phyloP scores from a whole-genome alignment of 1,140 invertebrate species.

The Cherax destructor region DNA sequence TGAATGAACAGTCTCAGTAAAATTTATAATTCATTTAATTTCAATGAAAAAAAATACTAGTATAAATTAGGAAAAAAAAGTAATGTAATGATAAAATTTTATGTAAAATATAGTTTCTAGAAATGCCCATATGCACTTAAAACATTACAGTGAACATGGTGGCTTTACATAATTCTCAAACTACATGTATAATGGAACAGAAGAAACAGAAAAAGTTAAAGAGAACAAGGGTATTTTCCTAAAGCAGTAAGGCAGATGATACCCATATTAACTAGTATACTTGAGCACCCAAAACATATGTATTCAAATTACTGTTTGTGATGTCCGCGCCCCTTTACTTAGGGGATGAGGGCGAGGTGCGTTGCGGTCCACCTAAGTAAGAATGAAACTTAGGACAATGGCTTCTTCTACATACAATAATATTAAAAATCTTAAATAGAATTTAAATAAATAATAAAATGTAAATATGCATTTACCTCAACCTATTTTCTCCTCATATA shows the following conservation, averaged over 20 bases:
- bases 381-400: conserved; percentile 9
- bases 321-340: conserved; percentile 11
- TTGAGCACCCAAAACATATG: conserved; percentile 1
- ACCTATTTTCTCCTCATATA: no score
- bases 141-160: neutral
- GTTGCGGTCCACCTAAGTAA: conserved; percentile 29
- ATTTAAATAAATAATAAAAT: neutral
- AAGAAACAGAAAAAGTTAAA: neutral
- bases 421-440: neutral
- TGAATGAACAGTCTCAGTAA: no score
- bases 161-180: neutral
- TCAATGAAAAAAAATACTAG: no score
- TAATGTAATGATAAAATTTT: no score
- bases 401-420: neutral
- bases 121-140: neutral
- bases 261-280: conserved; percentile 9
- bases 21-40: no score
- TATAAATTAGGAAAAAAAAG: no score
- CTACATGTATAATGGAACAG: neutral
- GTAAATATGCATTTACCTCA: neutral
- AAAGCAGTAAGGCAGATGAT: neutral
- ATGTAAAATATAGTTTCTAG: no score
- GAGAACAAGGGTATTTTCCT: neutral
- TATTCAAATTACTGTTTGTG: conserved; percentile 31
- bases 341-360: conserved; percentile 18